Conservation (phyloP, 2,797 vertebrate species). For the Microcaecilia unicolor region DNA sequence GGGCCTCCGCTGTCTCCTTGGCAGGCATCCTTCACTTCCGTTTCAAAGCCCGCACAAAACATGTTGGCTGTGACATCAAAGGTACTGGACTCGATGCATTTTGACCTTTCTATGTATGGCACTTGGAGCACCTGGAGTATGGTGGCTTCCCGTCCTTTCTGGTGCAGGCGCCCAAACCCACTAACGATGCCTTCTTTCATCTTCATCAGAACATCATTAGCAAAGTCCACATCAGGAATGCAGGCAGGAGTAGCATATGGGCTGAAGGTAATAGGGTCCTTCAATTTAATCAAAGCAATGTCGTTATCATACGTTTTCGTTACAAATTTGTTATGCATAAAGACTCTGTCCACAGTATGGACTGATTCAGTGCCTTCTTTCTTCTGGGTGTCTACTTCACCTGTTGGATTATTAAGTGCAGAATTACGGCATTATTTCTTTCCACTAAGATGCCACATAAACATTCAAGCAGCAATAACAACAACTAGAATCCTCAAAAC, state of each 20-base stretch:
- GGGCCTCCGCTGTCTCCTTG: conserved; percentile 92
- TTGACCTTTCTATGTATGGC: conserved; percentile 67
- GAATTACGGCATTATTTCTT: not conserved
- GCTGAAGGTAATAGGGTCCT: conserved; percentile 61
- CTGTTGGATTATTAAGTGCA: conserved; percentile 40
- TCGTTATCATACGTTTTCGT: conserved; percentile 70
- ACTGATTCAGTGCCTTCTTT: conserved; percentile 44
- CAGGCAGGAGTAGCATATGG: conserved; percentile 71
- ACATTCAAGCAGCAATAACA: no score
- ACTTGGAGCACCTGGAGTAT: conserved; percentile 66
- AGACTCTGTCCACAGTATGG: conserved; percentile 47
- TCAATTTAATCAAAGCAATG: conserved; percentile 79
- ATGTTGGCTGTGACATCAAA: conserved; percentile 66
- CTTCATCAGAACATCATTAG: conserved; percentile 77
- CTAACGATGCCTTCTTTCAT: conserved; percentile 63
- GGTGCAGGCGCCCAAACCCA: conserved; percentile 74
- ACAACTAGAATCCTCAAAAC: no score
- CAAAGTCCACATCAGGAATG: conserved; percentile 70
- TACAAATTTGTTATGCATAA: conserved; percentile 60
- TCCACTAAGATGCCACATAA: no score
- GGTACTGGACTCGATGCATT: conserved; percentile 72
- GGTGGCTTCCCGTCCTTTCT: conserved; percentile 52
- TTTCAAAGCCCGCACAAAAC: conserved; percentile 87
- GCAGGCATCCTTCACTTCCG: conserved; percentile 68
- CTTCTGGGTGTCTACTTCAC: conserved; percentile 60